Evolutionary conservation across 2,888 invertebrate genomes (phyloP).

Genomic region (Ptilodon capucinus): DNA sequence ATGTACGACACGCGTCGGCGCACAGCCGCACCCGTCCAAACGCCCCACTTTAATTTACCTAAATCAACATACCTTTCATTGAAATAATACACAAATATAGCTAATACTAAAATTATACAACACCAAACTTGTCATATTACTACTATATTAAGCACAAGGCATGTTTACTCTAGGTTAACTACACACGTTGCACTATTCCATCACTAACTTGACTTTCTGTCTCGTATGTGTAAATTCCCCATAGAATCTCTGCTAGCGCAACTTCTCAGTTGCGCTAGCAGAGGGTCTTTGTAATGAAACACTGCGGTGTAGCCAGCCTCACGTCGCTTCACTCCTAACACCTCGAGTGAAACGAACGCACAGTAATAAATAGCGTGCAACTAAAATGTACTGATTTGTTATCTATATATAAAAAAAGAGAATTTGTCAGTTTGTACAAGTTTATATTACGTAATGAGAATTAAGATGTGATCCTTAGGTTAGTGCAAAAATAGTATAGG

Average conservation of each 20-base stretch:
- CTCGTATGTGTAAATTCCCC: no score
- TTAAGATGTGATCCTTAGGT: slow-evolving; percentile 39
- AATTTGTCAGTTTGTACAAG: slow-evolving; percentile 50
- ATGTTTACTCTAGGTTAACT: neutral
- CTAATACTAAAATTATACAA: slow-evolving; percentile 60
- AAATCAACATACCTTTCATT: slow-evolving; percentile 37
- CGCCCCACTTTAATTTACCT: slow-evolving; percentile 43
- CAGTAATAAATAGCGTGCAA: slow-evolving; percentile 13
- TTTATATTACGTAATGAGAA: slow-evolving; percentile 44
- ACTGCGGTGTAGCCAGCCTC: neutral
- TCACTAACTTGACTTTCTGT: no score
- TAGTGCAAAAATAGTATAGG: slow-evolving; percentile 46
- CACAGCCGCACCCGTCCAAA: slow-evolving; percentile 22
- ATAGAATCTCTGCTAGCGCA: no score
- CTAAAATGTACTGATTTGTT: slow-evolving; percentile 33
- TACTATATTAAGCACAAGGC: slow-evolving; percentile 40
- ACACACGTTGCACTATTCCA: neutral
- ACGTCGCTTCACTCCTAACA: neutral
- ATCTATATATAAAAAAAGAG: slow-evolving; percentile 32
- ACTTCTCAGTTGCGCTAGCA: neutral
- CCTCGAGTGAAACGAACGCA: slow-evolving; percentile 6
- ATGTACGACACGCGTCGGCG: neutral
- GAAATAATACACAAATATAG: slow-evolving; percentile 46
- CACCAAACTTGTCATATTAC: slow-evolving; percentile 46
- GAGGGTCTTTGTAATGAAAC: neutral